phyloP scores from a whole-genome alignment of 2,113 vertebrate genomes.

The Micromys minutus region DNA sequence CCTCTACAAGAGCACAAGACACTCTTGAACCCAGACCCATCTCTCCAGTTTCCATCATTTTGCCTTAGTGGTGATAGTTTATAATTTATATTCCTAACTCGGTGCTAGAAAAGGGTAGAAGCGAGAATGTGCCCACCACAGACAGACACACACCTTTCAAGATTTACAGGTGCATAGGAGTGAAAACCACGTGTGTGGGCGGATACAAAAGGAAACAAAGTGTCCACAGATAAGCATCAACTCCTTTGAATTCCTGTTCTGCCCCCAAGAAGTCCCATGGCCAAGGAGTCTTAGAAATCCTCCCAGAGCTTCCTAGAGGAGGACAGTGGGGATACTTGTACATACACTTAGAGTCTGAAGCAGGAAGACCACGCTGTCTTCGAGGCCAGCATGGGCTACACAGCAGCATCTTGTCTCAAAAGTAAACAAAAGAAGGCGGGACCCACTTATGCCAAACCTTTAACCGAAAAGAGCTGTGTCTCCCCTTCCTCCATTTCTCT shows the following conservation, averaged over 20 bases:
- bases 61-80: background rate
- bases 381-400: background rate
- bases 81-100: background rate
- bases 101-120: background rate
- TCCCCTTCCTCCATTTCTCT: background rate
- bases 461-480: background rate
- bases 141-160: background rate
- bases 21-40: background rate
- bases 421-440: background rate
- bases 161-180: background rate
- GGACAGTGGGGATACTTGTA: fast-evolving
- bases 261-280: too few species aligned
- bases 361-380: background rate
- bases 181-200: background rate
- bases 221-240: too few species aligned
- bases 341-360: background rate
- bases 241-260: too few species aligned
- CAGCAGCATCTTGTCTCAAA: background rate
- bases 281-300: background rate
- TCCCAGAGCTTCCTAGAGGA: background rate
- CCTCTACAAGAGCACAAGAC: background rate
- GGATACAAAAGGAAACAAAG: background rate
- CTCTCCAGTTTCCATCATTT: background rate
- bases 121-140: background rate
- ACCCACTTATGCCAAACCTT: too few species aligned